Evolutionary conservation across 2,888 invertebrate species (phyloP).

Genomic region (Synergus umbraculus): DNA sequence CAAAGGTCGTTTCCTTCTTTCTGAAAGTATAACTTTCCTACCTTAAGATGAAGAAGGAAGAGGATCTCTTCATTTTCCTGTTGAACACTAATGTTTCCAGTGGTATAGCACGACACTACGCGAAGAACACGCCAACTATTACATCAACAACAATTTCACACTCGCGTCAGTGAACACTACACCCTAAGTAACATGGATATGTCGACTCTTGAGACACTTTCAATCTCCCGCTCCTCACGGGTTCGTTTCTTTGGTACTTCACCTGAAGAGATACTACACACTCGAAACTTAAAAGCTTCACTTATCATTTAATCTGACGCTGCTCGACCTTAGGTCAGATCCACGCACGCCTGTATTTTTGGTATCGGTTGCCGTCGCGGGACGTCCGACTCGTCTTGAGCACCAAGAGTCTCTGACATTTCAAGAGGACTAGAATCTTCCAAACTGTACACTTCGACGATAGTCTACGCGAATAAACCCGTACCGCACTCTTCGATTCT

Average conservation of each 20-base stretch:
- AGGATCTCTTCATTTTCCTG: conserved; percentile 74
- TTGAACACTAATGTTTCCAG: conserved; percentile 74
- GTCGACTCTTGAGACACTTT: conserved; percentile 39
- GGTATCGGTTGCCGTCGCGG: conserved; percentile 28
- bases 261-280: conserved; percentile 6
- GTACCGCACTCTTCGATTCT: background rate
- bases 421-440: conserved; percentile 16
- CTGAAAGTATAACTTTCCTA: conserved; percentile 54
- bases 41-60: conserved; percentile 75
- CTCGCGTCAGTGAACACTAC: conserved; percentile 39
- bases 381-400: conserved; percentile 21
- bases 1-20: background rate
- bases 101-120: conserved; percentile 57
- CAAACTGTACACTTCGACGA: background rate
- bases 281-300: conserved; percentile 23
- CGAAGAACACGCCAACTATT: conserved; percentile 41
- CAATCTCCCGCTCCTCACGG: conserved; percentile 4
- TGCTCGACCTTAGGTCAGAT: background rate
- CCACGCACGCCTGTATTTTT: conserved; percentile 15
- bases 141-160: conserved; percentile 39
- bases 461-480: background rate
- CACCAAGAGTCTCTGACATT: conserved; percentile 37
- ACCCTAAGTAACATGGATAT: conserved; percentile 33
- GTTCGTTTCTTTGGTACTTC: conserved; percentile 32
- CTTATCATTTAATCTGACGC: conserved; percentile 10